Evolutionary conservation across 1,140 invertebrate genomes (phyloP), one percentile per base, ranked within the genome.

Genomic region (Lamellibrachia luymesi): DNA sequence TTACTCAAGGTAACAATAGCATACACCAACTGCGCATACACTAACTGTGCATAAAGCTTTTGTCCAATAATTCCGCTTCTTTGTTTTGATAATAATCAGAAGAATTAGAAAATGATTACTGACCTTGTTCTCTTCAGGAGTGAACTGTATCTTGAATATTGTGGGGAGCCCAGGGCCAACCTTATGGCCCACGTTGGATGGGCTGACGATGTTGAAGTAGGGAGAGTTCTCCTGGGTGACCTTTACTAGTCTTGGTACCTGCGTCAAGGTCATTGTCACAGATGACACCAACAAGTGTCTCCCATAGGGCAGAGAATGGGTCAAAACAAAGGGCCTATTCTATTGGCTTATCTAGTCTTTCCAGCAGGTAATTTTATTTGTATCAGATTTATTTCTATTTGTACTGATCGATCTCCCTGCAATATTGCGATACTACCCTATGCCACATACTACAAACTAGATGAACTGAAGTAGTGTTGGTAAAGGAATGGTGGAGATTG

Each of bases 201-300:
- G 96, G 93, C 95, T 95, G 64, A 96, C 95, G 13, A 96, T 95
- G 94, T 96, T 96, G 94, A 96, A 96, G 94, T 96, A 96, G 17
- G 96, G 96, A 8, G 96, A 96, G 92, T 96, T 95, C 17, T 95
- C 95, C 93, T 96, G 96, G 25, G 95, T 95, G 1, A 96, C 95
- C 94, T 96, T 96, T 6, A 96, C 95, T 50, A 96, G 94, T 80
- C 96, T 94, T n/a, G 96, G 96, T 13, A 96, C 96, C 96, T 96
- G 92, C 25, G 64, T 80, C 64, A 80, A 27, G 94, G 93, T 80
- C 64, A 56, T 8, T 56, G 52, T 17, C 52, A 80, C 13, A 80
- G 64, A 10, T 80, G 7, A 80, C 64, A 80, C 17, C 7, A 17
- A 80, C 64, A 80, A 92, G 38, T 49, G 80, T 25, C 51, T 25